phyloP scores from a whole-genome alignment of 1,140 invertebrate genomes.

The Sesamia nonagrioides region DNA sequence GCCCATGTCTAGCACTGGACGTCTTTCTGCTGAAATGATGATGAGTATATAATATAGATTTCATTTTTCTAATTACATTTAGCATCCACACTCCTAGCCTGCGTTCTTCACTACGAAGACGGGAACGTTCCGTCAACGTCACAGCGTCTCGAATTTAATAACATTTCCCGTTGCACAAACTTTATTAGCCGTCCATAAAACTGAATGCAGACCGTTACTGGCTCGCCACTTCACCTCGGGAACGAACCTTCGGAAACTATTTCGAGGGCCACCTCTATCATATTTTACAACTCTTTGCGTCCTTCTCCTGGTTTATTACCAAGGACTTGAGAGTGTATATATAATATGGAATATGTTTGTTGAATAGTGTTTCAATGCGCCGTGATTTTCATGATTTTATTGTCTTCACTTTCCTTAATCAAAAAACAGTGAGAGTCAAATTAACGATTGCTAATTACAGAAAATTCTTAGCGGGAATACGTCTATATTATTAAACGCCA shows the following conservation, averaged over 20 bases:
- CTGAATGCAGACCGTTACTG: constrained; percentile 47
- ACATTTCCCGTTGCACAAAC: constrained; percentile 64
- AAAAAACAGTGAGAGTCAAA: too few species aligned
- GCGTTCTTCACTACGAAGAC: constrained; percentile 48
- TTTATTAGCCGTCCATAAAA: constrained; percentile 68
- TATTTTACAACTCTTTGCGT: constrained; percentile 40
- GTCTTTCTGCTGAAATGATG: too few species aligned
- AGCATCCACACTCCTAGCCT: constrained; percentile 44
- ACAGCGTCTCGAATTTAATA: constrained; percentile 68
- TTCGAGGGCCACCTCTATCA: constrained; percentile 17
- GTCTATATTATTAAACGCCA: too few species aligned
- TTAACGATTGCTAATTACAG: too few species aligned
- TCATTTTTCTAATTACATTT: not conserved
- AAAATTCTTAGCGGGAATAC: too few species aligned
- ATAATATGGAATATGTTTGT: not conserved
- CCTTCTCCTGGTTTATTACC: constrained; percentile 2
- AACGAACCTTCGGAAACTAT: not conserved
- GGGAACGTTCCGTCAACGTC: constrained; percentile 68
- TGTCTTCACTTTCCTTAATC: too few species aligned
- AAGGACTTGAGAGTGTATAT: not conserved
- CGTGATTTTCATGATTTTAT: too few species aligned
- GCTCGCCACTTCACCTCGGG: not conserved
- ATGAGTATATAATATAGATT: too few species aligned
- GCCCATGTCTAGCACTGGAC: too few species aligned
- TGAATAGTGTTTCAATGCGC: too few species aligned